A percentile compares a stretch with the other conserved stretches of the same genome.
These are phyloP conservation scores for Hemiprocne comata DNA, from an alignment of 2,113 vertebrate genomes.

Conservation along the genomic window DNA sequence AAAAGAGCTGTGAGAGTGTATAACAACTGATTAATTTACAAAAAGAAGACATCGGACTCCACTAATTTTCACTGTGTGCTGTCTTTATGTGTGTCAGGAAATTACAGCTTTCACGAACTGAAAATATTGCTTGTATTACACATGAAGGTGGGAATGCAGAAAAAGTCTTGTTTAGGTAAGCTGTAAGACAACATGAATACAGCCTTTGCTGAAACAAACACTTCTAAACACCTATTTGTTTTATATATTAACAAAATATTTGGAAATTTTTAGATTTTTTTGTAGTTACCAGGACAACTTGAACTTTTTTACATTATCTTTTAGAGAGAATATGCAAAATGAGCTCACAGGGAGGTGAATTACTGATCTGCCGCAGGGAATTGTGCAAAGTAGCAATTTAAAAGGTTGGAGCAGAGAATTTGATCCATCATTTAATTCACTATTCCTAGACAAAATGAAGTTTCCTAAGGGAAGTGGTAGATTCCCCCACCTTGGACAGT, in stretches of 20 bases:
- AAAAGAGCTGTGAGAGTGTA: neutral
- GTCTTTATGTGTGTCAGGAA: neutral
- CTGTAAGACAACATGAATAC: neutral
- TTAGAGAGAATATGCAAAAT: neutral
- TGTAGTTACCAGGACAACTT: neutral
- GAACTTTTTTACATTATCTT: neutral
- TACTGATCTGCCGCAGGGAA: neutral
- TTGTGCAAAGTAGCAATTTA: neutral
- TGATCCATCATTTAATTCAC: neutral
- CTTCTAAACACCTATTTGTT: neutral
- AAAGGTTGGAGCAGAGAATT: neutral
- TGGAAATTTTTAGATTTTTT: neutral
- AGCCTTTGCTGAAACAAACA: neutral
- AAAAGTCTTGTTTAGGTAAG: neutral
- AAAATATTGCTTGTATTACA: neutral
- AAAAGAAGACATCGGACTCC: neutral
- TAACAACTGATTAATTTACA: constrained; percentile 10
- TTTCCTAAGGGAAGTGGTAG: neutral
- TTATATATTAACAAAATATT: neutral
- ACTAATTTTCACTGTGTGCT: neutral
- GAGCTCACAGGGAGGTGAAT: neutral
- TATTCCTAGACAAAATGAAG: neutral
- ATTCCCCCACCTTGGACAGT: too few species aligned
- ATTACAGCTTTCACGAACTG: neutral
- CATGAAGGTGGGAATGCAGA: neutral